Percentiles rank a stretch among this genome's conserved stretches.
Evolutionary conservation across 2,113 vertebrate species (phyloP).

Genomic region (Arizona elegans): DNA sequence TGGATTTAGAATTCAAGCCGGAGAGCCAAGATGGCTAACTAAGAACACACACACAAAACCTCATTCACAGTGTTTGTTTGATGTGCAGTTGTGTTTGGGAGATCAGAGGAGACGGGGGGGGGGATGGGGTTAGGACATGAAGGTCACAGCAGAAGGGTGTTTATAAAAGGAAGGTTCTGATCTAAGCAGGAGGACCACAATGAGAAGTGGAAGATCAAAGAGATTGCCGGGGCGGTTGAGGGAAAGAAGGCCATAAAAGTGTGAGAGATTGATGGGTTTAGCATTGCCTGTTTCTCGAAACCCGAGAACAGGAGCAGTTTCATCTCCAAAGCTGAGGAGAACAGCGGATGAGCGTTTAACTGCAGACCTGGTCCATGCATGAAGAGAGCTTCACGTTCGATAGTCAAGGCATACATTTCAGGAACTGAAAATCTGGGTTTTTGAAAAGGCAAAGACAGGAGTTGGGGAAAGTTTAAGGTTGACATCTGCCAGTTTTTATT

Average conservation of each 20-base stretch:
- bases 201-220: slow-evolving; percentile 55
- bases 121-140: background rate
- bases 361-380: background rate
- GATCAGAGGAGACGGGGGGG: slow-evolving; percentile 52
- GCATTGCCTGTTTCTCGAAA: slow-evolving; percentile 7
- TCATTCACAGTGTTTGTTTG: slow-evolving; percentile 36
- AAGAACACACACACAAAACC: slow-evolving; percentile 46
- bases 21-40: slow-evolving; percentile 33
- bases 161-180: slow-evolving; percentile 37
- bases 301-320: background rate
- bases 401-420: background rate
- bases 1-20: slow-evolving; percentile 49
- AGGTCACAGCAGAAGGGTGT: slow-evolving; percentile 48
- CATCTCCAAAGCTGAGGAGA: slow-evolving; percentile 22
- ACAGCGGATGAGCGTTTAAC: slow-evolving; percentile 1
- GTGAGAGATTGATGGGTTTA: slow-evolving; percentile 4
- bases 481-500: too few relatives aligned
- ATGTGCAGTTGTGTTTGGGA: slow-evolving; percentile 54
- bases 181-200: background rate
- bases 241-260: slow-evolving; percentile 23
- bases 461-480: background rate
- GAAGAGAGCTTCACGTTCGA: background rate
- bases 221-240: background rate
- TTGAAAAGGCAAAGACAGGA: background rate
- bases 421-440: background rate